These are phyloP conservation scores for Urocynchramus pylzowi DNA, from an alignment of 2,113 vertebrate genomes.

Conservation along the genomic window DNA sequence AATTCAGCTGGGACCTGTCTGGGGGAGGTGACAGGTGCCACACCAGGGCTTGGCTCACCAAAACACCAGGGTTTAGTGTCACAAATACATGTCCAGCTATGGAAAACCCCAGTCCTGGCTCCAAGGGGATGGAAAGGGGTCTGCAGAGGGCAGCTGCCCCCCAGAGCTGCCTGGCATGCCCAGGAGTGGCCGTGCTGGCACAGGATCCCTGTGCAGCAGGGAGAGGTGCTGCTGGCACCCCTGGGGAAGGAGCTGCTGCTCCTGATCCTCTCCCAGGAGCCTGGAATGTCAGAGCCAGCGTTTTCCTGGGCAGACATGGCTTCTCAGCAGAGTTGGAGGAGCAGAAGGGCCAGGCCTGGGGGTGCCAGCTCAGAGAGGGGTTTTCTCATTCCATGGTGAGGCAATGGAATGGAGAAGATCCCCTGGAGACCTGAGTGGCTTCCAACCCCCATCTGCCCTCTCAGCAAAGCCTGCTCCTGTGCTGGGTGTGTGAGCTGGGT, in stretches of 20 bases:
- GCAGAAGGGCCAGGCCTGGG: accelerated
- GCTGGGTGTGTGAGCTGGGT: not conserved
- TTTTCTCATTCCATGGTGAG: not conserved
- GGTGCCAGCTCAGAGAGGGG: not conserved
- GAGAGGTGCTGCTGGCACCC: not conserved
- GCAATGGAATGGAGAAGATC: not conserved
- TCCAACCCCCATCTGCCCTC: not conserved
- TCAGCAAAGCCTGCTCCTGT: not conserved
- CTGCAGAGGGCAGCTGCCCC: not conserved
- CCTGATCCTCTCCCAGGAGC: not conserved
- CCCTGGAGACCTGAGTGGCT: not conserved
- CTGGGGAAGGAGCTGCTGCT: not conserved
- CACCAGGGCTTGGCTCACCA: not conserved
- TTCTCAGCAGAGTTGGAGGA: not conserved
- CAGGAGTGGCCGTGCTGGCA: not conserved
- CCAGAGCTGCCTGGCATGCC: not conserved
- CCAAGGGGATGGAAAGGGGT: not conserved
- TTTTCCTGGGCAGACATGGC: not conserved
- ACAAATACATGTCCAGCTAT: accelerated
- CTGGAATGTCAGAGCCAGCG: not conserved
- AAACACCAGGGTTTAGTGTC: not conserved
- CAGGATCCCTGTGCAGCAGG: not conserved
- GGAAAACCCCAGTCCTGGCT: not conserved
- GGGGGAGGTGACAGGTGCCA: not conserved
- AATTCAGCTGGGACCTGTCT: not conserved